These are phyloP conservation scores for Drosophila suzukii DNA, from an alignment of 1,140 invertebrate species.

Conservation along the genomic window DNA sequence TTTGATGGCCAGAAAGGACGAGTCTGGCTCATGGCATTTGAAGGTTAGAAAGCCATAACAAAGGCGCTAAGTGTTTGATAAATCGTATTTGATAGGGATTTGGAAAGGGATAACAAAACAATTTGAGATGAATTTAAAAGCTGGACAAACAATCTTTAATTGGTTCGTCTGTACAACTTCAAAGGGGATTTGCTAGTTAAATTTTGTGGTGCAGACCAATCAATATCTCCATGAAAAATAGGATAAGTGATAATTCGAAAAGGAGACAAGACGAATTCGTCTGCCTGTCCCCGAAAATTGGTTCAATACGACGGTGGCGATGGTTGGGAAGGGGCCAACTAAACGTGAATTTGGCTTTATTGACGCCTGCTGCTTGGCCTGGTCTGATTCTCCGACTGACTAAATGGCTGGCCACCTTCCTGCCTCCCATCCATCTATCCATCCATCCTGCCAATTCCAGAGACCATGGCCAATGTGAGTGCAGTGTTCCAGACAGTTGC, in stretches of 20 bases:
- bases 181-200: neutral
- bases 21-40: slow-evolving; percentile 4
- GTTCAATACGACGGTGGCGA: slow-evolving; percentile 42
- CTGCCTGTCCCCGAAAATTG: slow-evolving; percentile 48
- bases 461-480: slow-evolving; percentile 61
- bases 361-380: slow-evolving; percentile 37
- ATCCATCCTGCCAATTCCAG: slow-evolving; percentile 8
- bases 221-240: slow-evolving; percentile 32
- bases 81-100: slow-evolving; percentile 7
- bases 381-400: slow-evolving; percentile 13
- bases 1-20: slow-evolving; percentile 14
- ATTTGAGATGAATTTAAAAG: neutral
- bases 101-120: neutral
- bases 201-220: slow-evolving; percentile 37
- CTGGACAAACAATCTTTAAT: slow-evolving; percentile 1
- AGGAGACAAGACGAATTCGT: slow-evolving; percentile 43
- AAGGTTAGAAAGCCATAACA: slow-evolving; percentile 2
- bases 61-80: slow-evolving; percentile 35
- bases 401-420: slow-evolving; percentile 28
- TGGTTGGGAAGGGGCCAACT: neutral
- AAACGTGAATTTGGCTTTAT: slow-evolving; percentile 31
- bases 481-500: slow-evolving; percentile 73
- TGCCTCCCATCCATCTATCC: neutral
- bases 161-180: neutral
- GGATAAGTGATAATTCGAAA: slow-evolving; percentile 24